Evolutionary conservation across 2,113 vertebrate genomes (phyloP), one percentile per base, ranked within the genome.

Genomic region (Orthonyx spaldingii): DNA sequence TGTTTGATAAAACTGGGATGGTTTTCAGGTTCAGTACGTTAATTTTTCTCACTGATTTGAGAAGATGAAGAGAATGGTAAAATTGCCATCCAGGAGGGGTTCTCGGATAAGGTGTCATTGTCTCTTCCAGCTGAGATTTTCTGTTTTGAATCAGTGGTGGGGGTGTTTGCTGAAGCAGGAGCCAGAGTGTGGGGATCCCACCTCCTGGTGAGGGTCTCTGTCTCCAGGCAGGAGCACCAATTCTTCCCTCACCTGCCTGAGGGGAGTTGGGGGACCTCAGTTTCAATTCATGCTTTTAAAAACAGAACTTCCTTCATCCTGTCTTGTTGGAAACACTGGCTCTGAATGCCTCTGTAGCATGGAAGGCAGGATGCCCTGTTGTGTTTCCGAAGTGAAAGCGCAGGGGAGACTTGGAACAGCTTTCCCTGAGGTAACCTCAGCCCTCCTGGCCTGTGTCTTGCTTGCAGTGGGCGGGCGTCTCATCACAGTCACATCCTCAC

Each of bases 11-110:
- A 89, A 69, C 13, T 17, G 16, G 35, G 49, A 16, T 66, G 19
- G 30, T 60, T 85, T 56, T 94, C 78, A 91, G 64, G 37, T 76
- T 78, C 33, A 47, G 60, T 11, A 84, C 78, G 23, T 71, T 82
- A 3, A 59, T 82, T 91, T 84, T 87, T 63, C 28, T 84, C 52
- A 35, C 22, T 71, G 77, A 32, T 82, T 68, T 60, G 65, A 47
- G 60, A 81, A 89, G n/a, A 56, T 37, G 6, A 70, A 81, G 64
- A 47, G 42, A 79, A 75, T 52, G 44, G 44, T 56, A 61, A 68
- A 56, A 56, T 44, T 78, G 21, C 35, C 42, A 0, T 53, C 11
- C 5, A 7, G 4, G 3, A 11, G 1, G 3, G 2, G 1, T 35
- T 84, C 63, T 39, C 59, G n/a, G 10, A 46, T 46, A 52, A 47